Base-by-base conservation (phyloP, 2,113 vertebrate species). In the Pelusios castaneus region DNA sequence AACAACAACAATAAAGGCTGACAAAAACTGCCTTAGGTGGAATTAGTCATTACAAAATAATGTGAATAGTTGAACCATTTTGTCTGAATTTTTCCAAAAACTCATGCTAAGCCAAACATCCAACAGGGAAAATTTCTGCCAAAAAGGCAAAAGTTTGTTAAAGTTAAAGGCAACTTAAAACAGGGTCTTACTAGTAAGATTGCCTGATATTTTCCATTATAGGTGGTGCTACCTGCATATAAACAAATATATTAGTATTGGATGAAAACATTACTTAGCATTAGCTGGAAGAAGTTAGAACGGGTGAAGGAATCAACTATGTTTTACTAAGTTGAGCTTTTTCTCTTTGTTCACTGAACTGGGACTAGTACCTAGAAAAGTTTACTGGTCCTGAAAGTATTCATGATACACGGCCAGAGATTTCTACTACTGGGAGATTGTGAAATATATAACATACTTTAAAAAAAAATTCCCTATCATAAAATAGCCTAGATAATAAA, bases 1-100 rank as follows among this genome's bases (percentile, higher is more conserved):
- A 0, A 0, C 38, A 51, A 17, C 19, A n/a, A 51, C 2, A n/a
- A 89, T 27, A 29, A 58, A 58, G 56, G 56, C 56, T 58, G 27
- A 10, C 27, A 58, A 27, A 22, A 9, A 29, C 27, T 27, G 56
- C 56, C 56, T 58, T 58, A 58, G 12, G 56, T 29, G 27, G 56
- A 58, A 29, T 27, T 58, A 29, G 9, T 58, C 25, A 58, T 58
- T 58, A 29, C 80, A 41, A 16, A 1, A 12, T 6, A 31, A 27
- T 2, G 2, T 2, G 2, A 34, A 84, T 9, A 75, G 22, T 47
- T 47, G 47, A 47, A 1, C 38, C 54, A 9, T 6, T n/a, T n/a
- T n/a, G n/a, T n/a, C n/a, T n/a, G n/a, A n/a, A n/a, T n/a, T n/a
- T n/a, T n/a, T n/a, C n/a, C n/a, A n/a, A n/a, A n/a, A n/a, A n/a